A percentile compares a stretch with the other conserved stretches of the same genome.
These are phyloP conservation scores for Drosophila mimetica DNA, from an alignment of 2,888 invertebrate genomes.

Conservation along the genomic window DNA sequence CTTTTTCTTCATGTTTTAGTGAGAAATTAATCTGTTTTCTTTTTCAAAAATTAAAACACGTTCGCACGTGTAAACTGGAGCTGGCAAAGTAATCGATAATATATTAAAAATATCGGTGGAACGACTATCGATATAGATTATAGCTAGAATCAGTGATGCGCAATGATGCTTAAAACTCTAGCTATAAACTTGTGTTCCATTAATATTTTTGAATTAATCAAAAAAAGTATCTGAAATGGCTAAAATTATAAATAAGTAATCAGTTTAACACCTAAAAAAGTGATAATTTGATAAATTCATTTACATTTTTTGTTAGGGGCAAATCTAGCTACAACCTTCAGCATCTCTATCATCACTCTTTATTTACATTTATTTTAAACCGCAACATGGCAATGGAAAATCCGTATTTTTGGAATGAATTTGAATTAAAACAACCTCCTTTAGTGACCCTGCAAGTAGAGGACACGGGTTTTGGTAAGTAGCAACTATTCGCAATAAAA, in stretches of 20 bases:
- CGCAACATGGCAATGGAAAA: conserved; percentile 21
- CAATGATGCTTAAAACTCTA: not conserved
- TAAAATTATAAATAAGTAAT: not conserved
- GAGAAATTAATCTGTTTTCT: conserved; percentile 6
- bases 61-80: conserved; percentile 22
- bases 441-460: conserved; percentile 68
- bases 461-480: conserved; percentile 70
- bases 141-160: conserved; percentile 4
- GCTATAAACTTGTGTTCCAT: no score
- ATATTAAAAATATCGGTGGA: no score
- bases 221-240: no score
- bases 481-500: no score
- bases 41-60: not conserved
- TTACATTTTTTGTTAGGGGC: not conserved
- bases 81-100: no score
- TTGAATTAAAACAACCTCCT: conserved; percentile 81
- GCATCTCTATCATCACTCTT: not conserved
- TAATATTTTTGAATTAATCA: no score
- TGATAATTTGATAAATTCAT: no score
- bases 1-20: conserved; percentile 58
- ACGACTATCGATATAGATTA: no score
- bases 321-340: not conserved
- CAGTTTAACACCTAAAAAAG: no score
- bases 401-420: conserved; percentile 79
- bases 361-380: conserved; percentile 14